These are phyloP conservation scores for Oithona nana DNA, from an alignment of 2,888 invertebrate species.

Conservation along the genomic window DNA sequence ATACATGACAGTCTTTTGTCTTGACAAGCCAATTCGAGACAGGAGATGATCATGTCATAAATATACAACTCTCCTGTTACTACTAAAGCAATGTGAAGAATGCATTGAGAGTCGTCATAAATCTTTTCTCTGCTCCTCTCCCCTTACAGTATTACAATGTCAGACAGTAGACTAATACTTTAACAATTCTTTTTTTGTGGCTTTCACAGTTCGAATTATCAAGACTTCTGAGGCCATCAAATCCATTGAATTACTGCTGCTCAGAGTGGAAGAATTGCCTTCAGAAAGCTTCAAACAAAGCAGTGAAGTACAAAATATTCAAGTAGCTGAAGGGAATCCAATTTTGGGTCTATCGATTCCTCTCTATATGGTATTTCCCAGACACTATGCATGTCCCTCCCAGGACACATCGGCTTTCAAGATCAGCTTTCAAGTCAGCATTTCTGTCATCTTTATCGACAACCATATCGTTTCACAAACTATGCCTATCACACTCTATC, in stretches of 20 bases:
- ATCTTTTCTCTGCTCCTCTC: background rate
- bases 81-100: background rate
- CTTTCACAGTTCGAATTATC: constrained; percentile 47
- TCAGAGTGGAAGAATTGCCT: constrained; percentile 60
- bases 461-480: background rate
- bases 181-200: too few species aligned
- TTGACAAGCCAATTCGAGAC: too few species aligned
- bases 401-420: background rate
- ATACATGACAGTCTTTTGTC: too few species aligned
- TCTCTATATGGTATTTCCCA: constrained; percentile 83
- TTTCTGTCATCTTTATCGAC: background rate
- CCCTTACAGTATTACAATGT: too few species aligned
- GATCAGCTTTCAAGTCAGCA: background rate
- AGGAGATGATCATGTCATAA: too few species aligned
- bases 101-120: background rate
- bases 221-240: constrained; percentile 63
- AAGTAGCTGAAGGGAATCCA: constrained; percentile 83
- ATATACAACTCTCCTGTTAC: too few species aligned
- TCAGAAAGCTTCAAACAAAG: background rate
- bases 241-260: constrained; percentile 80
- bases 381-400: constrained; percentile 61
- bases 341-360: constrained; percentile 60
- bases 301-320: constrained; percentile 89
- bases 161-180: too few species aligned
- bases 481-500: background rate